Base-by-base conservation (phyloP, 2,888 invertebrate species). In the Torymus aiolomorphi region DNA sequence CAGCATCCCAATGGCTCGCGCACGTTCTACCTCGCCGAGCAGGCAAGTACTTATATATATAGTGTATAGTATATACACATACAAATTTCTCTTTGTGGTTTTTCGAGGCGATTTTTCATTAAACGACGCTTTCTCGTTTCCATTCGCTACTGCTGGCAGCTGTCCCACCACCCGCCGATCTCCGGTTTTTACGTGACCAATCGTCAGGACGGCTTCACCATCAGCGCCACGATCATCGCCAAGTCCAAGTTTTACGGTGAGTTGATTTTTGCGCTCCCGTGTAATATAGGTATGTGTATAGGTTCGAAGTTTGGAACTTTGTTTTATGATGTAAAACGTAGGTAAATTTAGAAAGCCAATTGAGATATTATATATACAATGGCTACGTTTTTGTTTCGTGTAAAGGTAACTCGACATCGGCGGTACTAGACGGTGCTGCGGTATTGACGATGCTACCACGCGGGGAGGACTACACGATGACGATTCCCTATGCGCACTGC, bases 401-500 rank as follows among this genome's bases (percentile, higher is more conserved):
- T 42, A 42, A 86, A 95, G 95, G 96, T 82, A 98, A 98, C 91
- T 97, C 97, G 59, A 96, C 97, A 76, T 98, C 97, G 2, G 98
- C 98, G 49, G 95, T 98, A 80, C 91, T 98, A 86, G 97, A 97
- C 88, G 98, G 98, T 20, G 94, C 95, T 85, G 97, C 96, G 14
- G 92, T 95, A 80, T 92, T 98, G 81, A 95, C 96, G 74, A 92
- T 98, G 80, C 91, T 97, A 85, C 95, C 95, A 51, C 94, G 97
- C 88, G 97, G 97, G 1, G 98, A 98, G 92, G 95, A 95, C 82
- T 98, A 98, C 89, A 92, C 95, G 61, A 94, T 97, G 81, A 97
- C 96, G 0, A 96, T 98, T 89, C 98, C 98, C 12, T 98, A 97
- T 91, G 98, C 98, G 61, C 97, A 98, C 88, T 98, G 98, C 91